Evolutionary conservation across 2,888 invertebrate species (phyloP).

Genomic region (Meta bourneti): DNA sequence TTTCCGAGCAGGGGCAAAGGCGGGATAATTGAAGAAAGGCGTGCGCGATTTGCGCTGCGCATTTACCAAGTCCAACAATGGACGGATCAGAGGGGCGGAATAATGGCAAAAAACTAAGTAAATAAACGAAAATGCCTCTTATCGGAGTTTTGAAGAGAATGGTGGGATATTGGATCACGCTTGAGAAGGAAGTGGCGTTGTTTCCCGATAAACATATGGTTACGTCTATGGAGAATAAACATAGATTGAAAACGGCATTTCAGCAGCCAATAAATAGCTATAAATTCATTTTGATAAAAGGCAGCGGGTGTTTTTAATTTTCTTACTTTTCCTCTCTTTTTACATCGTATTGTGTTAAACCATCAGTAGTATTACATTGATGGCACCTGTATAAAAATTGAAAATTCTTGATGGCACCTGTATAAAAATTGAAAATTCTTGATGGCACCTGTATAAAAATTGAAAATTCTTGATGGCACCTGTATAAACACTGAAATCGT

Average conservation of each 20-base stretch:
- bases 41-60: constrained; percentile 34
- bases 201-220: constrained; percentile 63
- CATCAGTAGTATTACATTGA: no score
- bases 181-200: constrained; percentile 1
- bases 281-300: constrained; percentile 44
- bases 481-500: no score
- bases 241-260: constrained; percentile 59
- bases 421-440: no score
- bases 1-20: constrained; percentile 50
- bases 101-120: not conserved
- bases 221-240: constrained; percentile 40
- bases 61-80: constrained; percentile 26
- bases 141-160: constrained; percentile 57
- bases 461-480: no score
- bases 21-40: constrained; percentile 60
- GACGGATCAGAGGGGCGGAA: not conserved
- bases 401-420: no score
- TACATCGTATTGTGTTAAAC: no score
- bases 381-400: no score
- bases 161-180: constrained; percentile 44
- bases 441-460: no score
- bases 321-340: no score
- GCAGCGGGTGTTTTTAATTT: not conserved
- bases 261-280: constrained; percentile 23
- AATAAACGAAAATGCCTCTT: constrained; percentile 37